Percentiles rank a stretch among this genome's conserved stretches.
These are phyloP conservation scores for Enteromius mattozi DNA, from an alignment of 2,797 vertebrate species.

Conservation along the genomic window DNA sequence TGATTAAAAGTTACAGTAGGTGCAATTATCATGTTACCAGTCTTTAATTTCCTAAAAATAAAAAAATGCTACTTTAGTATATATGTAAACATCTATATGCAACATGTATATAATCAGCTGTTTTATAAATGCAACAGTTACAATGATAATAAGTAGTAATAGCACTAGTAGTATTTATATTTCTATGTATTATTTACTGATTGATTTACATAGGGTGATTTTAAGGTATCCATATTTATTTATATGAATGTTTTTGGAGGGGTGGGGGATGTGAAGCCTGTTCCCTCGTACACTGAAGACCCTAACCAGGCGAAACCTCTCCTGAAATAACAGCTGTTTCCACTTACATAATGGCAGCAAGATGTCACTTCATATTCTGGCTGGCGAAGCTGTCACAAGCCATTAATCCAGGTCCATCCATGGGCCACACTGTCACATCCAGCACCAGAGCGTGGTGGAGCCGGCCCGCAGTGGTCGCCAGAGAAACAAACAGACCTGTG, in stretches of 20 bases:
- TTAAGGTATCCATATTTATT: neutral
- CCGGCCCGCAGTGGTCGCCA: slow-evolving; percentile 38
- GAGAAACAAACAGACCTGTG: slow-evolving; percentile 51
- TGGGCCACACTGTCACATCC: slow-evolving; percentile 74
- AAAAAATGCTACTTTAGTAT: neutral
- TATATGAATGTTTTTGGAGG: neutral
- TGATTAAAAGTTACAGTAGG: no score
- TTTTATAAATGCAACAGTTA: neutral
- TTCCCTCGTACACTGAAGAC: slow-evolving; percentile 58
- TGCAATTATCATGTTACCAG: no score
- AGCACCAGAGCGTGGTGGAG: slow-evolving; percentile 47
- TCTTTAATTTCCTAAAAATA: no score
- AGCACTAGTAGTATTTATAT: neutral
- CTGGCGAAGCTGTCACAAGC: slow-evolving; percentile 79
- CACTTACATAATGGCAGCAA: slow-evolving; percentile 80
- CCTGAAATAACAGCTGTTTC: slow-evolving; percentile 80
- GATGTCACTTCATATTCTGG: slow-evolving; percentile 80
- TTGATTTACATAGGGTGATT: neutral
- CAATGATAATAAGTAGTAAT: neutral
- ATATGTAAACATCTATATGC: neutral
- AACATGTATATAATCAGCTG: neutral
- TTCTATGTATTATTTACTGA: neutral
- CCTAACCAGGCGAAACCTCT: slow-evolving; percentile 69
- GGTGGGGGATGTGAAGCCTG: slow-evolving; percentile 13
- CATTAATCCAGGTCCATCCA: slow-evolving; percentile 76